phyloP scores from a whole-genome alignment of 1,140 invertebrate genomes.

The Lordiphosa stackelbergi region DNA sequence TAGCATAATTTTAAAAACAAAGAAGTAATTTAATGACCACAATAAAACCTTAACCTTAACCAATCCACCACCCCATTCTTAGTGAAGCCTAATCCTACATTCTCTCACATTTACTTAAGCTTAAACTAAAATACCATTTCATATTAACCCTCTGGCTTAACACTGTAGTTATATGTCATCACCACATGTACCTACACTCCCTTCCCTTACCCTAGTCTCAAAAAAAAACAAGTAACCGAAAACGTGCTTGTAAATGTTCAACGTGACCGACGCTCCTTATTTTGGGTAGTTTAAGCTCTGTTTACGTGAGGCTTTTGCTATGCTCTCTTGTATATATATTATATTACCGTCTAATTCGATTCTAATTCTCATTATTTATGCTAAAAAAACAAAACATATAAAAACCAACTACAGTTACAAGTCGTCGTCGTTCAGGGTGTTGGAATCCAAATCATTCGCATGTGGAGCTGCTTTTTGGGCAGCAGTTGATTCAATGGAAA shows the following conservation, averaged over 20 bases:
- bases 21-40: too few species aligned
- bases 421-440: constrained; percentile 16
- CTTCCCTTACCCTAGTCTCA: background rate
- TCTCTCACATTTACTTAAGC: background rate
- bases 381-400: constrained; percentile 27
- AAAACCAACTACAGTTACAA: constrained; percentile 36
- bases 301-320: constrained; percentile 37
- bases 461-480: constrained; percentile 49
- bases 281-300: constrained; percentile 42
- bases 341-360: constrained; percentile 32
- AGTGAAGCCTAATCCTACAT: too few species aligned
- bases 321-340: constrained; percentile 21
- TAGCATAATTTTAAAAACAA: too few species aligned
- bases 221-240: constrained; percentile 32
- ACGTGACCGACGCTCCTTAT: constrained; percentile 61
- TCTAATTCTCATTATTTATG: constrained; percentile 57
- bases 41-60: too few species aligned
- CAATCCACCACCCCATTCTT: too few species aligned
- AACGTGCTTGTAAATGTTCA: constrained; percentile 58
- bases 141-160: constrained; percentile 46
- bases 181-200: constrained; percentile 8
- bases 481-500: constrained; percentile 54
- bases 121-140: constrained; percentile 38
- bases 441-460: constrained; percentile 22
- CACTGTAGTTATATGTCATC: constrained; percentile 63